Evolutionary conservation across 2,888 invertebrate species (phyloP).

Genomic region (Limnephilus auricula): DNA sequence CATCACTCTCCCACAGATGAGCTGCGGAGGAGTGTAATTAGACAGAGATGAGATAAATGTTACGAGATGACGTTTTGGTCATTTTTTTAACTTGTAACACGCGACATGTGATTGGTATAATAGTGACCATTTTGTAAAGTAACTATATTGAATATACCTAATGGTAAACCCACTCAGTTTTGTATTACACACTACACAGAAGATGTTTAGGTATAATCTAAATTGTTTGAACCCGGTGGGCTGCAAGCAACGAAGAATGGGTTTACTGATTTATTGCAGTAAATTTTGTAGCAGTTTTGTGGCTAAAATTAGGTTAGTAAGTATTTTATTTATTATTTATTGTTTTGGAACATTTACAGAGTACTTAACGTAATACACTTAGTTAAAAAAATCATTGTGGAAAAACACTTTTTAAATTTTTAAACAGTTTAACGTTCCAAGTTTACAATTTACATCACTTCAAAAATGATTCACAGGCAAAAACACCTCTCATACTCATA

Average conservation of each 20-base stretch:
- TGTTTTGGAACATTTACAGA: too few relatives aligned
- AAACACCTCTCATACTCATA: too few relatives aligned
- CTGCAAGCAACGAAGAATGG: background rate
- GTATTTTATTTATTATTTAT: too few relatives aligned
- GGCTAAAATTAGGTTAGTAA: too few relatives aligned
- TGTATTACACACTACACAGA: background rate
- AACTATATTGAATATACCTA: background rate
- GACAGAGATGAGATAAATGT: conserved; percentile 8
- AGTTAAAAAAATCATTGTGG: too few relatives aligned
- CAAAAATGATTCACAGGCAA: too few relatives aligned
- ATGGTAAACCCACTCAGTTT: background rate
- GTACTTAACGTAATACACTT: too few relatives aligned
- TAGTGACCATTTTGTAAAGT: background rate
- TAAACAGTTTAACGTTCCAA: too few relatives aligned
- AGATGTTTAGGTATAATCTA: background rate
- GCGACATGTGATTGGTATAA: background rate
- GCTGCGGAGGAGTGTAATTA: conserved; percentile 36
- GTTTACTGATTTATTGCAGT: background rate
- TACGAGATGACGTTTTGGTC: conserved; percentile 5
- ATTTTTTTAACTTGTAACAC: background rate
- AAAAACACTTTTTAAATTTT: too few relatives aligned
- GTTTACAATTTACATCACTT: too few relatives aligned
- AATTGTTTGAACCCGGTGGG: background rate
- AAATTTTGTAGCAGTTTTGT: too few relatives aligned
- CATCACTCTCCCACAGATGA: conserved; percentile 6